Base-by-base conservation (phyloP, 2,113 vertebrate species). In the Gnathonemus longibarbis region DNA sequence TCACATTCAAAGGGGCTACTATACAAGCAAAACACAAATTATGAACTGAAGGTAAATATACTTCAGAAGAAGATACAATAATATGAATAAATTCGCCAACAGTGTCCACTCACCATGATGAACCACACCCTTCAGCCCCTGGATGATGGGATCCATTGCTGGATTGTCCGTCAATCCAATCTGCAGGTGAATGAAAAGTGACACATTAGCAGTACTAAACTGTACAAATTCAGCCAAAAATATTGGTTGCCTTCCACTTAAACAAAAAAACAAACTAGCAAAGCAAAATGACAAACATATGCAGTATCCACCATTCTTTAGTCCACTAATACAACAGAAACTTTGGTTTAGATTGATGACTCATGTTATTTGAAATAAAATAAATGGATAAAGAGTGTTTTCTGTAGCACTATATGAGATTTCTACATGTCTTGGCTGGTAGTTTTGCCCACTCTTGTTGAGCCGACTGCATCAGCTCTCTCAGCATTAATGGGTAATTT, bases 121-220 rank as follows among this genome's bases (percentile, higher is more conserved):
- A 58, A 99, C 98, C 42, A 99, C 98, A 4, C 98, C 97, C 95
- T 98, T 99, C 95, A 99, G 94, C 93, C 98, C 98, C 88, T 97
- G 95, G 96, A 99, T 99, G 96, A 99, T 98, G 91, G 98, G 97
- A 92, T 98, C 98, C 95, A 99, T 96, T 39, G 98, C 98, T 15
- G 97, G 95, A 95, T 99, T 99, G 97, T 98, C 97, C 96, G 96
- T 98, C 92, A 96, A 97, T 90, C 96, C 98, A 94, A 98, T 97
- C 98, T 99, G 95, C 91, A 96, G 93, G 93, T 93, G 21, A 45
- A 83, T 49, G 53, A 77, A 89, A 85, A 49, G 87, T 8, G 45
- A n/a, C 35, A 27, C 9, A 66, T 66, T 27, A 66, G n/a, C 24
- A 66, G n/a, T 27, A 11, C 27, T 66, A 66, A 66, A 9, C 7